These are phyloP conservation scores for Xyliphius kryptos DNA, from an alignment of 2,113 vertebrate genomes.

Conservation along the genomic window DNA sequence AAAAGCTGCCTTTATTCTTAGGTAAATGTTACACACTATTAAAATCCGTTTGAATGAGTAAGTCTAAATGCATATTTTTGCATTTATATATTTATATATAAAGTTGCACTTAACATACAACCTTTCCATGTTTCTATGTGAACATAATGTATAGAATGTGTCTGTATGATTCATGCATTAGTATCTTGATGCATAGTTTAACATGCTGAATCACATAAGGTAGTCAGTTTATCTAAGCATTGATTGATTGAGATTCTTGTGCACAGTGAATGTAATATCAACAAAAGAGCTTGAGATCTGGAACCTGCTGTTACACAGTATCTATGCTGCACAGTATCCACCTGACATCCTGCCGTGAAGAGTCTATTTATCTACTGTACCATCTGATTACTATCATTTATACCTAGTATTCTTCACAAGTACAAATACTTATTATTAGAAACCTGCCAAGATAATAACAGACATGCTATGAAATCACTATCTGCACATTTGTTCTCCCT, in stretches of 20 bases:
- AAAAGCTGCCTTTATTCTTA: not conserved
- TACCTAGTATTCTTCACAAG: constrained; percentile 15
- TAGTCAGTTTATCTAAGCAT: constrained; percentile 11
- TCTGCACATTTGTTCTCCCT: constrained; percentile 24
- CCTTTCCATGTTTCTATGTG: not conserved
- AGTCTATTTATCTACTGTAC: constrained; percentile 35
- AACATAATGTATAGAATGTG: not conserved
- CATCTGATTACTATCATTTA: constrained; percentile 44
- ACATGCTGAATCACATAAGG: constrained; percentile 6
- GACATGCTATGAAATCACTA: constrained; percentile 32
- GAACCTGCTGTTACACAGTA: constrained; percentile 25
- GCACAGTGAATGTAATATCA: constrained; percentile 4
- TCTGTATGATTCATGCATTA: not conserved
- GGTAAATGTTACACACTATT: not conserved
- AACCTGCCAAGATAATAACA: constrained; percentile 39
- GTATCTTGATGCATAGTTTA: constrained; percentile 1
- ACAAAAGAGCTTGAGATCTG: constrained; percentile 17
- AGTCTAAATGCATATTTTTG: not conserved
- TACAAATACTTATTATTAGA: constrained; percentile 37
- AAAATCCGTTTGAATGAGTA: not conserved
- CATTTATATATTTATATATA: not conserved
- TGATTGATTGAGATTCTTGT: constrained; percentile 3
- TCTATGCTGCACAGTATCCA: constrained; percentile 18
- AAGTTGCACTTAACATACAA: too few relatives aligned
- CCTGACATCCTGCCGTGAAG: constrained; percentile 5